Percentiles rank a stretch among this genome's conserved stretches.
Evolutionary conservation across 2,797 vertebrate species (phyloP).

Genomic region (Vultur gryphus): DNA sequence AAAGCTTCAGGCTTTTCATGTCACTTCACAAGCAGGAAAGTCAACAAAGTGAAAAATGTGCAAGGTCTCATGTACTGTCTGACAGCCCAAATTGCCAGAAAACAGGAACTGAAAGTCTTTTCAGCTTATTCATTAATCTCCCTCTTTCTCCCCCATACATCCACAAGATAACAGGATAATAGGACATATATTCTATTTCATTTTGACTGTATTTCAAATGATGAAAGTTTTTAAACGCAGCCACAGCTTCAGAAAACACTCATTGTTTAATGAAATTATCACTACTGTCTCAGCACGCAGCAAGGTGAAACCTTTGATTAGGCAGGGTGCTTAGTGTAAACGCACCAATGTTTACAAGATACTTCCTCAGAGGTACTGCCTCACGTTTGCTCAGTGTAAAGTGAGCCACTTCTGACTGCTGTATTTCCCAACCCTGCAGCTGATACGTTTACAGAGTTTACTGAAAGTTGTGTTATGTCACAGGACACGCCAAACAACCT

Average conservation of each 20-base stretch:
- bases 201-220: neutral
- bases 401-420: neutral
- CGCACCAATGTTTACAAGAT: neutral
- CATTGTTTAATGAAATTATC: rapidly evolving
- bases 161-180: neutral
- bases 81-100: neutral
- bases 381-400: neutral
- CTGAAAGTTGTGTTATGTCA: neutral
- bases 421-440: neutral
- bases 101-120: neutral
- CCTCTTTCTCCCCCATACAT: neutral
- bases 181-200: neutral
- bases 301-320: neutral
- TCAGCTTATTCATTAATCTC: neutral
- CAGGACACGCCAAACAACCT: neutral
- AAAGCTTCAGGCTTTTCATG: neutral
- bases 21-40: neutral
- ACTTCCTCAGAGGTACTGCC: neutral
- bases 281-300: neutral
- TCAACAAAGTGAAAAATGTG: neutral
- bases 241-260: neutral
- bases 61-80: neutral
- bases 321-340: neutral
- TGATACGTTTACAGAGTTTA: neutral
- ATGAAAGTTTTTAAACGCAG: neutral